These are phyloP conservation scores for Noctua janthe DNA, from an alignment of 2,888 invertebrate species.

Conservation along the genomic window DNA sequence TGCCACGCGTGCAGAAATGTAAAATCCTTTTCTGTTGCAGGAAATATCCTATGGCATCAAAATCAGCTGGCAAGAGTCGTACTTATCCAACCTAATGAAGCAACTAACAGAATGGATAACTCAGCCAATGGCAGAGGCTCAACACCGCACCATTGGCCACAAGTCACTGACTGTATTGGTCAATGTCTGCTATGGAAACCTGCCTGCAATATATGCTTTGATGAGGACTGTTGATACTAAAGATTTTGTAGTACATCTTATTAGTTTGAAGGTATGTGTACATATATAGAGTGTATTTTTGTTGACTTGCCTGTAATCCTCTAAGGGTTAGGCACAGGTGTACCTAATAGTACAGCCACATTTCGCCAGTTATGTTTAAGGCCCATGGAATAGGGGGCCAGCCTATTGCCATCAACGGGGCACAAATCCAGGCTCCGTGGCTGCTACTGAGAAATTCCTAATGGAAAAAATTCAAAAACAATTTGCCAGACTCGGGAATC, in stretches of 20 bases:
- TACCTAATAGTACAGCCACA: no score
- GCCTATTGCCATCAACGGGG: no score
- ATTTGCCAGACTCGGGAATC: no score
- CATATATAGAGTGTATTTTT: no score
- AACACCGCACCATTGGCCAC: constrained; percentile 85
- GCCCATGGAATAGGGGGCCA: no score
- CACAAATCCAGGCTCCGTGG: no score
- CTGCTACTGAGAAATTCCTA: no score
- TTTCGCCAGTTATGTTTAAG: no score
- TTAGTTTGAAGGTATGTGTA: constrained; percentile 90
- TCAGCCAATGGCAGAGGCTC: constrained; percentile 85
- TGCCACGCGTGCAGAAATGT: neutral
- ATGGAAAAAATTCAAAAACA: no score
- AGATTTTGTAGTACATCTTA: constrained; percentile 91
- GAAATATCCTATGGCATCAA: constrained; percentile 95
- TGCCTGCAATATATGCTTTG: constrained; percentile 93
- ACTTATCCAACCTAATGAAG: constrained; percentile 92
- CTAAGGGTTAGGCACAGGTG: no score
- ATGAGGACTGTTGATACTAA: constrained; percentile 93
- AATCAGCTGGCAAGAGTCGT: constrained; percentile 95
- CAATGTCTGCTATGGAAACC: constrained; percentile 95
- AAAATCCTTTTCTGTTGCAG: constrained; percentile 78
- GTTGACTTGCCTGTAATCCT: no score
- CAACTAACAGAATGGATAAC: constrained; percentile 92
- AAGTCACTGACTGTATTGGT: constrained; percentile 92